Conservation (phyloP, 2,113 vertebrate genomes). For the Plecotus auritus region DNA sequence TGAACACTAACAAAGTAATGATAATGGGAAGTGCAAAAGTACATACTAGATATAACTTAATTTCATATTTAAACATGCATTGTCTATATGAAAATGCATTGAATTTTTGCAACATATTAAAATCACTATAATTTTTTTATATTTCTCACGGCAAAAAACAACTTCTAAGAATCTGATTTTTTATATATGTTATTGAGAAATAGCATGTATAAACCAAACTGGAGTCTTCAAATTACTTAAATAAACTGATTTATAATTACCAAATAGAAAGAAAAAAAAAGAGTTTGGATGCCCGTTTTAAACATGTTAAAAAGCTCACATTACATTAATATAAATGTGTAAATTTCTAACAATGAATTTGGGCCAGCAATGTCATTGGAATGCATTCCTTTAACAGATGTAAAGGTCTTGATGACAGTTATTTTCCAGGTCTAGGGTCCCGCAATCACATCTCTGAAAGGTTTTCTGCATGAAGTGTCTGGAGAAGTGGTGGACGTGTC, state of each 20-base stretch:
- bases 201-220: background rate
- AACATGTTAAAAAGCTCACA: background rate
- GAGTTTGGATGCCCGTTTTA: background rate
- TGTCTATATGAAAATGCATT: background rate
- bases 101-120: background rate
- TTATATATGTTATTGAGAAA: background rate
- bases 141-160: slow-evolving; percentile 27
- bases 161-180: background rate
- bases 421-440: slow-evolving; percentile 84
- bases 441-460: slow-evolving; percentile 71
- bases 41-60: background rate
- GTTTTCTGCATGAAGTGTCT: slow-evolving; percentile 79
- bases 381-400: slow-evolving; percentile 78
- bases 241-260: slow-evolving; percentile 44
- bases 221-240: slow-evolving; percentile 34
- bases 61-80: background rate
- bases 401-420: slow-evolving; percentile 81
- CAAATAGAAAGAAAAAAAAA: background rate
- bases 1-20: background rate
- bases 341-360: slow-evolving; percentile 8
- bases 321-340: background rate
- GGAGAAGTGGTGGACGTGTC: slow-evolving; percentile 79
- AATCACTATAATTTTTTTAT: background rate
- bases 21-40: background rate
- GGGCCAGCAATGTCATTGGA: slow-evolving; percentile 31